Evolutionary conservation across 23 tunicate genomes (phyloP), one percentile per base, ranked within the genome.

Genomic region (Halocynthia aurantium): DNA sequence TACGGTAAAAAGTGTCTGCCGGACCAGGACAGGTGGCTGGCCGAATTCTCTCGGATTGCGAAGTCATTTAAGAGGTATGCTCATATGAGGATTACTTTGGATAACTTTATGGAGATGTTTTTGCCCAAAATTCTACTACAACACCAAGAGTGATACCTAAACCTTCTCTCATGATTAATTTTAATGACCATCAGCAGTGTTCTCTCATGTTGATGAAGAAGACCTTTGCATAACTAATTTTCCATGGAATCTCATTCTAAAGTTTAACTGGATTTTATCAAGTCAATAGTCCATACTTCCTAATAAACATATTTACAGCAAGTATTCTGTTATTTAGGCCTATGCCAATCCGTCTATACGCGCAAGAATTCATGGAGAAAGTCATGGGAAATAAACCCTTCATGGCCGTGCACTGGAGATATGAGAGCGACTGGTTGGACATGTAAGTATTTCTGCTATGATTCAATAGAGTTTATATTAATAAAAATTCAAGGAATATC

Each of bases 361-460:
- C 99, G 6, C 63, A 71, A 52, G 87, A 74, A 8, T 94, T 88
- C 61, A 76, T 84, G 57, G 88, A 76, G 52, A 80, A 89, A 7
- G 87, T 76, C 52, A 88, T 94, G 88, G 83, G 78, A 19, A 81
- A 82, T 69, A 61, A 72, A 70, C 88, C 84, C 0, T 94, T 62
- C 67, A 88, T 94, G 91, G 94, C 94, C 7, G 95, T 94, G 7
- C 99, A 94, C 62, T 94, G 99, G 99, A 71, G 99, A 81, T 94
- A 94, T 53, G 99, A 94, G 78, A 91, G 97, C 7, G 99, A 94
- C 68, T 94, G 99, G 99, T 78, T 94, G 56, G 99, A 94, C 77
- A 94, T 94, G 99, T 94, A 68, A 81, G 95, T 76, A 44, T 12
- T 2, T 21, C 50, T 62, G 44, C 44, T 31, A 31, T 31, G 44